A percentile compares a stretch with the other conserved stretches of the same genome.
phyloP scores from a whole-genome alignment of 1,140 invertebrate species.

The Cyphomyrmex costatus region DNA sequence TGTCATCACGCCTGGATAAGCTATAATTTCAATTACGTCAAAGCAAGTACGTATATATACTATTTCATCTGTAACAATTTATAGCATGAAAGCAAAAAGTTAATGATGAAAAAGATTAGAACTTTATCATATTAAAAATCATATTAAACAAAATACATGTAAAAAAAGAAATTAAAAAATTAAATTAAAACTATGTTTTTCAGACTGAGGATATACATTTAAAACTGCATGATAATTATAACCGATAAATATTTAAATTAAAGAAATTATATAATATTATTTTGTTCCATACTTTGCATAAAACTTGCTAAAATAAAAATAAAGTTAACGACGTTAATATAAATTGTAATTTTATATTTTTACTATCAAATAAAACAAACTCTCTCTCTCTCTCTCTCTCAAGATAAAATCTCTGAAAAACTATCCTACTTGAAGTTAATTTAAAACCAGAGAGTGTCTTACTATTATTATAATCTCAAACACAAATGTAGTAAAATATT shows the following conservation, averaged over 20 bases:
- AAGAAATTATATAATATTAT: not conserved
- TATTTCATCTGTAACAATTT: slow-evolving; percentile 36
- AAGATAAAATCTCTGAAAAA: not conserved
- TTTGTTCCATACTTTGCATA: not conserved
- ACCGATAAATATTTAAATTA: not conserved
- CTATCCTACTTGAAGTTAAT: not conserved
- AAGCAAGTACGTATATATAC: not conserved
- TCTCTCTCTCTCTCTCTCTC: too few relatives aligned
- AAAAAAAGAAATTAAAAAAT: not conserved
- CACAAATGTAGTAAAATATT: not conserved
- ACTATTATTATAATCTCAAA: not conserved
- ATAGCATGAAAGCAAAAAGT: not conserved
- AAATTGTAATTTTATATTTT: not conserved
- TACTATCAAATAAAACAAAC: too few relatives aligned
- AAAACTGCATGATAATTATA: not conserved
- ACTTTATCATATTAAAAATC: not conserved
- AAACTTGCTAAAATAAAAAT: not conserved
- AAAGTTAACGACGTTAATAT: not conserved
- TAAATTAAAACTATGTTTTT: not conserved
- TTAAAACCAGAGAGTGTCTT: not conserved
- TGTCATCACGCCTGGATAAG: not conserved
- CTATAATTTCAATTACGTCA: slow-evolving; percentile 40
- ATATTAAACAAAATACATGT: not conserved
- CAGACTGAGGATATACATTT: not conserved
- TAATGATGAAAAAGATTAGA: slow-evolving; percentile 3